These are phyloP conservation scores for Epinotia nisella DNA, from an alignment of 2,888 invertebrate species.

Conservation along the genomic window DNA sequence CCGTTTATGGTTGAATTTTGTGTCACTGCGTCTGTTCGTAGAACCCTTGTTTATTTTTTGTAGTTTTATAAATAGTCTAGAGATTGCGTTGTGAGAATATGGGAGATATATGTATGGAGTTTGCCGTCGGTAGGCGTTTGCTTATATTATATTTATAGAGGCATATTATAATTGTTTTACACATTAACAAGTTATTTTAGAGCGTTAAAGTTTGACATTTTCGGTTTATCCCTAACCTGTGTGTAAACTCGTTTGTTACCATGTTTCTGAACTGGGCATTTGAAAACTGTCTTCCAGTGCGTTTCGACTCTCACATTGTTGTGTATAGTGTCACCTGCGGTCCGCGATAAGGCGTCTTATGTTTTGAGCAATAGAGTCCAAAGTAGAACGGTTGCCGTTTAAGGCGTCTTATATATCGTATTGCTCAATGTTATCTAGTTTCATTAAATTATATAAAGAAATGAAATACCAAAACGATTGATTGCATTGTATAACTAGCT, in stretches of 20 bases:
- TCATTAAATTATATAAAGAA: constrained; percentile 59
- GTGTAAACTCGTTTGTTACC: constrained; percentile 67
- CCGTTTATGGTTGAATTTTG: constrained; percentile 33
- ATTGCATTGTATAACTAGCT: constrained; percentile 58
- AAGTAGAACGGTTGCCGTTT: background rate
- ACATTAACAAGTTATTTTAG: constrained; percentile 58
- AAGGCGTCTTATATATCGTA: constrained; percentile 47
- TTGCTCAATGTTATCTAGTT: constrained; percentile 81
- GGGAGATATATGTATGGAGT: constrained; percentile 56
- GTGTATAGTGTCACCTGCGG: constrained; percentile 66
- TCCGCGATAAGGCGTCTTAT: constrained; percentile 39
- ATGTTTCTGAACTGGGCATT: constrained; percentile 74
- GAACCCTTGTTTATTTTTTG: constrained; percentile 58
- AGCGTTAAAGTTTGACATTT: constrained; percentile 58
- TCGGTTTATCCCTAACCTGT: constrained; percentile 57
- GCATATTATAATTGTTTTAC: constrained; percentile 59
- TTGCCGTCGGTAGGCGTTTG: constrained; percentile 47
- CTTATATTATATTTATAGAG: constrained; percentile 53
- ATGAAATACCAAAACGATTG: constrained; percentile 69
- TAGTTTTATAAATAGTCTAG: constrained; percentile 59
- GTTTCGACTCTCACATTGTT: constrained; percentile 67
- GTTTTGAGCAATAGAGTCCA: constrained; percentile 1
- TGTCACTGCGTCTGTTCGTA: constrained; percentile 47
- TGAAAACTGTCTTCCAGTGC: constrained; percentile 66
- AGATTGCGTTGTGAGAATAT: constrained; percentile 52